phyloP scores from a whole-genome alignment of 2,113 vertebrate species.

The Apodemus speciosus region DNA sequence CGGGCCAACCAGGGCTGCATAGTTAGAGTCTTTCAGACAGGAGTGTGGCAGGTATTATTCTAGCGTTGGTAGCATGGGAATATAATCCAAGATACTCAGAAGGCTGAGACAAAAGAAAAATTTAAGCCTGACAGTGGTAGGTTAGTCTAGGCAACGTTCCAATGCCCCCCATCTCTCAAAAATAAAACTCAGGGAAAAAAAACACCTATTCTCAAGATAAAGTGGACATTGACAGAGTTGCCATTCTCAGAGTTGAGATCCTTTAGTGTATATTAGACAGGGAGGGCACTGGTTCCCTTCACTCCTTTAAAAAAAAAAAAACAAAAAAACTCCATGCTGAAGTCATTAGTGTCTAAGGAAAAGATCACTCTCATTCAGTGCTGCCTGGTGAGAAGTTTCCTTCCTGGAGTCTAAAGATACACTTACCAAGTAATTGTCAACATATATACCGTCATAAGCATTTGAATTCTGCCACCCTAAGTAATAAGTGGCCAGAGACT shows the following conservation, averaged over 20 bases:
- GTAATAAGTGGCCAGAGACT: neutral
- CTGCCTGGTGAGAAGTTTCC: slow-evolving; percentile 16
- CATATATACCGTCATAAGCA: slow-evolving; percentile 1
- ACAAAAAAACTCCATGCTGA: neutral
- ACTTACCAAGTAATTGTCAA: slow-evolving; percentile 22
- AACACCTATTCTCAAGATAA: slow-evolving; percentile 47
- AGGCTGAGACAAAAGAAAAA: neutral
- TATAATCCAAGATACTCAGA: neutral
- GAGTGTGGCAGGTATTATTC: neutral
- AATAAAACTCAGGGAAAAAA: neutral
- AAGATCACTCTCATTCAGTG: neutral
- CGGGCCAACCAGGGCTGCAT: neutral
- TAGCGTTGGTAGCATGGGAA: neutral
- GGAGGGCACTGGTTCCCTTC: slow-evolving; percentile 22
- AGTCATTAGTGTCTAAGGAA: slow-evolving; percentile 1
- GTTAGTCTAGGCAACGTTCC: neutral
- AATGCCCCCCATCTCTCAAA: neutral
- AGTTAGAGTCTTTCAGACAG: neutral
- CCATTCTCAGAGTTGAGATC: neutral
- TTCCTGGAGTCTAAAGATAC: slow-evolving; percentile 48
- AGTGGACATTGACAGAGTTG: slow-evolving; percentile 26
- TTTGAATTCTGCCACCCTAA: slow-evolving; percentile 14
- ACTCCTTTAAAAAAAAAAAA: neutral
- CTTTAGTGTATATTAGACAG: neutral
- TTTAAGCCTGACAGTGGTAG: neutral